phyloP scores from a whole-genome alignment of 2,888 invertebrate species.

The Bellardia bayeri region DNA sequence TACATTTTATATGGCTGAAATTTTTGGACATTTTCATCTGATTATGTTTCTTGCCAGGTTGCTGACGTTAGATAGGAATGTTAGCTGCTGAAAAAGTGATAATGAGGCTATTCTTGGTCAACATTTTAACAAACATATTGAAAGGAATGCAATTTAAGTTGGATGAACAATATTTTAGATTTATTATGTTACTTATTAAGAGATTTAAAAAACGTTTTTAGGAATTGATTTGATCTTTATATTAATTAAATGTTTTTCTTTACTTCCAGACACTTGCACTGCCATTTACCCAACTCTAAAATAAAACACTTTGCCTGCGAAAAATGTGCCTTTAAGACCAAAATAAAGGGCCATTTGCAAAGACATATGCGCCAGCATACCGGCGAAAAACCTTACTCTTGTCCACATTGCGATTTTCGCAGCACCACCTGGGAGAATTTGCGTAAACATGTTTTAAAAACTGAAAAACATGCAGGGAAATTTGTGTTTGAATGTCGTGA shows the following conservation, averaged over 20 bases:
- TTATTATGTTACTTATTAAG: too few species aligned
- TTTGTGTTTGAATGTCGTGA: constrained; percentile 91
- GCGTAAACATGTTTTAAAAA: constrained; percentile 92
- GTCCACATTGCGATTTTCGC: constrained; percentile 92
- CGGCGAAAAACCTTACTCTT: constrained; percentile 92
- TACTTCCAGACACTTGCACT: constrained; percentile 79
- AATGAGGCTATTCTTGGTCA: too few species aligned
- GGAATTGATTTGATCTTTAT: too few species aligned
- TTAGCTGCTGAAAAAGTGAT: too few species aligned
- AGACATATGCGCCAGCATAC: constrained; percentile 92
- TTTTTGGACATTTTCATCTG: constrained; percentile 74
- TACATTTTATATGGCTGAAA: constrained; percentile 70
- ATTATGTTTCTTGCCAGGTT: constrained; percentile 44
- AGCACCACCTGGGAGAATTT: constrained; percentile 94
- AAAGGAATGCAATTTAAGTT: too few species aligned
- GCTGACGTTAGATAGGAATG: too few species aligned
- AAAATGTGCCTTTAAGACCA: constrained; percentile 89
- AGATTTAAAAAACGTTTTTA: too few species aligned
- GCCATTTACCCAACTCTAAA: constrained; percentile 64
- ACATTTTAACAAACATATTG: too few species aligned
- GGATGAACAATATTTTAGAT: too few species aligned
- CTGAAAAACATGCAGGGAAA: constrained; percentile 91
- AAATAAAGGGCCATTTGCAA: constrained; percentile 89
- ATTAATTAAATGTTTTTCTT: neutral
- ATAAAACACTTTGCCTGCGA: constrained; percentile 87